Evolutionary conservation across 2,888 invertebrate genomes (phyloP).

Genomic region (Monopis laevigella): DNA sequence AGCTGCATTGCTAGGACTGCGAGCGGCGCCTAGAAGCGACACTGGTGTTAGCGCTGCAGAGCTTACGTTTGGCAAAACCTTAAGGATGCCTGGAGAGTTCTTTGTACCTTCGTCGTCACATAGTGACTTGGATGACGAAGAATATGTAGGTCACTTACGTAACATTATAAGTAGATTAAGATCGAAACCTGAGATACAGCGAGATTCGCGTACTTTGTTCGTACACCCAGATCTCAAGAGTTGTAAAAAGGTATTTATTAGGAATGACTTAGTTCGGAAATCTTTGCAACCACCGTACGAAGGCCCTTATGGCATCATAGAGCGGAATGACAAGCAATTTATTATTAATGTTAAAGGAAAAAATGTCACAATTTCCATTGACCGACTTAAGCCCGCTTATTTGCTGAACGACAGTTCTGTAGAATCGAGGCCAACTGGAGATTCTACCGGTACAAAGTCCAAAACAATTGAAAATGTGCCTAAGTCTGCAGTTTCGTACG

Average conservation of each 20-base stretch:
- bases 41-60: constrained; percentile 19
- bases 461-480: not conserved
- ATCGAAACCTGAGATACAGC: not conserved
- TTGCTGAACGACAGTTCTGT: constrained; percentile 11
- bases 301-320: constrained; percentile 13
- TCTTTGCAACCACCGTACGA: constrained; percentile 11
- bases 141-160: not conserved
- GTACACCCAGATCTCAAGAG: constrained; percentile 10
- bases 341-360: not conserved
- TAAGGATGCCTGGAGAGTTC: constrained; percentile 25
- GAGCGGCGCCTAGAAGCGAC: not conserved
- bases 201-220: constrained; percentile 1
- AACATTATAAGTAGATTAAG: not conserved
- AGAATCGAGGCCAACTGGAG: not conserved
- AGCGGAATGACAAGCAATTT: constrained; percentile 14
- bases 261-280: constrained; percentile 12
- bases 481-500: not conserved
- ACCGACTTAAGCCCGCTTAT: constrained; percentile 18
- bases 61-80: constrained; percentile 21
- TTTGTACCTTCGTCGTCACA: constrained; percentile 3
- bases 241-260: constrained; percentile 14
- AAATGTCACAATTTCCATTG: constrained; percentile 14
- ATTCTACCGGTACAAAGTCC: not conserved
- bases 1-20: constrained; percentile 25
- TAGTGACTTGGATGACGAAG: not conserved